A percentile compares a stretch with the other conserved stretches of the same genome.
These are phyloP conservation scores for Rhinogobio ventralis DNA, from an alignment of 2,797 vertebrate species.

Conservation along the genomic window DNA sequence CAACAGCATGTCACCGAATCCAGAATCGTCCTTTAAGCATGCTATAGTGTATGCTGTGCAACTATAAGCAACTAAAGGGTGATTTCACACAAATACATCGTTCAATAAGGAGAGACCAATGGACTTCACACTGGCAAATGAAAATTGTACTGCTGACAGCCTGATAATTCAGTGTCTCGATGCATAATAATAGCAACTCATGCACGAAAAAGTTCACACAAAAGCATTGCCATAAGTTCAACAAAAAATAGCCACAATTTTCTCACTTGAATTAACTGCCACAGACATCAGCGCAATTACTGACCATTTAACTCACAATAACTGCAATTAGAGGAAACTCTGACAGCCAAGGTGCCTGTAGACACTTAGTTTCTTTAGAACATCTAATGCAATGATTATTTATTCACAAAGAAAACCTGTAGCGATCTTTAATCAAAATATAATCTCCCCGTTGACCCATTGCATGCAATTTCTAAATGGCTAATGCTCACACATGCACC, in stretches of 20 bases:
- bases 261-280: slow-evolving; percentile 39
- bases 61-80: not conserved
- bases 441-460: slow-evolving; percentile 20
- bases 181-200: slow-evolving; percentile 23
- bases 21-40: not conserved
- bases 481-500: slow-evolving; percentile 29
- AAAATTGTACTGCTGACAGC: slow-evolving; percentile 6
- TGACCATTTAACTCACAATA: slow-evolving; percentile 51
- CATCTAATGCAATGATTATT: slow-evolving; percentile 36
- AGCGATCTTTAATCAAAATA: slow-evolving; percentile 38
- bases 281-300: slow-evolving; percentile 44
- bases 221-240: slow-evolving; percentile 21
- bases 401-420: slow-evolving; percentile 35
- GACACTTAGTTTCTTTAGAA: slow-evolving; percentile 34
- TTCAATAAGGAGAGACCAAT: not conserved
- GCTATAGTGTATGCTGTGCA: not conserved
- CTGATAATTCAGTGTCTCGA: slow-evolving; percentile 3
- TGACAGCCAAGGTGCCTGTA: slow-evolving; percentile 42
- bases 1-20: not conserved
- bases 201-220: slow-evolving; percentile 14
- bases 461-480: slow-evolving; percentile 34
- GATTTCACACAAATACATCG: not conserved
- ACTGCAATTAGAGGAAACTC: slow-evolving; percentile 48
- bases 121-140: slow-evolving; percentile 15
- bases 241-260: slow-evolving; percentile 39